Evolutionary conservation across 2,113 vertebrate species (phyloP).

Genomic region (Petaurus breviceps): DNA sequence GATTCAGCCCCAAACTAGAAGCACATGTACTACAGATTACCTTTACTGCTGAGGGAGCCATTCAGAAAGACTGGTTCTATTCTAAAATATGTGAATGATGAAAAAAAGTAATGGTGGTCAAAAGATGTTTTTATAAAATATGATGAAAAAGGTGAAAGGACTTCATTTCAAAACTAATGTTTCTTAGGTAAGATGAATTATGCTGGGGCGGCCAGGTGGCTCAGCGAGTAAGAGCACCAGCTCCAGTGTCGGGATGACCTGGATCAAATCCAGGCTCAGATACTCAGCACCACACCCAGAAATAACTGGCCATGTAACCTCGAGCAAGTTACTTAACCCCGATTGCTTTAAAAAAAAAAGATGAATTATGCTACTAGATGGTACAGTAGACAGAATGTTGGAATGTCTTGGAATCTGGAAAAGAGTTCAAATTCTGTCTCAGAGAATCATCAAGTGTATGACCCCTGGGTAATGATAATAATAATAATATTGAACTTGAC

Average conservation of each 20-base stretch:
- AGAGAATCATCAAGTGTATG: no score
- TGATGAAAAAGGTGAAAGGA: no score
- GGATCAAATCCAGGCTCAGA: no score
- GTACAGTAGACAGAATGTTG: neutral
- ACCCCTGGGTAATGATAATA: no score
- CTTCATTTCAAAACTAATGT: neutral
- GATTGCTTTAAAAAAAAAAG: no score
- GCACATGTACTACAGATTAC: neutral
- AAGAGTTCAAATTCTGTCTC: no score
- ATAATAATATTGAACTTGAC: neutral
- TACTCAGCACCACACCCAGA: no score
- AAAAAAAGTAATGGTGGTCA: neutral
- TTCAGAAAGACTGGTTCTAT: neutral
- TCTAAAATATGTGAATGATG: neutral
- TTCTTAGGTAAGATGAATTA: neutral
- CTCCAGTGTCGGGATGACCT: no score
- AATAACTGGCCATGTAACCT: no score
- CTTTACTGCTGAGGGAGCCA: neutral
- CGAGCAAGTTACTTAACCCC: no score
- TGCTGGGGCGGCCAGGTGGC: no score
- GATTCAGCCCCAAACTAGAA: neutral
- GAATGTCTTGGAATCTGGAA: neutral
- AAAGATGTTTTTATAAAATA: neutral
- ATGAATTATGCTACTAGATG: neutral
- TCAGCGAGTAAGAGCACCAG: no score